Percentiles rank a stretch among this genome's conserved stretches.
Conservation (phyloP, 1,140 invertebrate genomes). For the Drosophila nigrodunni region DNA sequence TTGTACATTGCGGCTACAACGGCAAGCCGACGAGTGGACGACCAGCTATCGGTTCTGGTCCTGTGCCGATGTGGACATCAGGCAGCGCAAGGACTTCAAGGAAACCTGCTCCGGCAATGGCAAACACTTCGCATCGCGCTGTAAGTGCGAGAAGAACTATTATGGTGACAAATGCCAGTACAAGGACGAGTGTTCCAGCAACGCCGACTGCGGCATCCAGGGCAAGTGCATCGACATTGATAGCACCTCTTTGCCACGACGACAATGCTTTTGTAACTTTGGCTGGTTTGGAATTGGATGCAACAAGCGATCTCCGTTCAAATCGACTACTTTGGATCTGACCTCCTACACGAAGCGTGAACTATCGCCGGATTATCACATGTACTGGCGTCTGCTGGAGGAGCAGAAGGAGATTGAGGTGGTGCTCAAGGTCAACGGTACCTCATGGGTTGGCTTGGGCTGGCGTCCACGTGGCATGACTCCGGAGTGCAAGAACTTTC, state of each 20-base stretch:
- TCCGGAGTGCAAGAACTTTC: slow-evolving; percentile 91
- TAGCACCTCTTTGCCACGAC: slow-evolving; percentile 91
- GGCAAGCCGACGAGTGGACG: slow-evolving; percentile 96
- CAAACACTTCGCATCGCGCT: slow-evolving; percentile 90
- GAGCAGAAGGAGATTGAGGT: slow-evolving; percentile 93
- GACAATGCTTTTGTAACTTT: slow-evolving; percentile 94
- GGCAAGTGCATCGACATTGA: slow-evolving; percentile 93
- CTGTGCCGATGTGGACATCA: slow-evolving; percentile 97
- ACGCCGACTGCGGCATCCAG: slow-evolving; percentile 93
- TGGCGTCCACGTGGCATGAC: slow-evolving; percentile 91
- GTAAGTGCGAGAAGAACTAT: slow-evolving; percentile 93
- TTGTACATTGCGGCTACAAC: slow-evolving; percentile 94
- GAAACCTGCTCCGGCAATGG: slow-evolving; percentile 94
- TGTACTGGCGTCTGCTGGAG: slow-evolving; percentile 93
- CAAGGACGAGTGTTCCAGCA: slow-evolving; percentile 92
- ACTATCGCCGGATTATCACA: slow-evolving; percentile 89
- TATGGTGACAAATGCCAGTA: slow-evolving; percentile 93
- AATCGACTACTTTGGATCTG: slow-evolving; percentile 88
- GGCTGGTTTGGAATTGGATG: slow-evolving; percentile 94
- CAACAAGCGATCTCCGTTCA: slow-evolving; percentile 90
- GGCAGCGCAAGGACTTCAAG: slow-evolving; percentile 89
- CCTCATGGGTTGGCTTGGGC: slow-evolving; percentile 93
- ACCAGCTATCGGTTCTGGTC: slow-evolving; percentile 95
- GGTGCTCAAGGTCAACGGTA: slow-evolving; percentile 92
- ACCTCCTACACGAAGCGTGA: slow-evolving; percentile 89